Evolutionary conservation across 2,888 invertebrate species (phyloP).

Genomic region (Rhingia campestris): DNA sequence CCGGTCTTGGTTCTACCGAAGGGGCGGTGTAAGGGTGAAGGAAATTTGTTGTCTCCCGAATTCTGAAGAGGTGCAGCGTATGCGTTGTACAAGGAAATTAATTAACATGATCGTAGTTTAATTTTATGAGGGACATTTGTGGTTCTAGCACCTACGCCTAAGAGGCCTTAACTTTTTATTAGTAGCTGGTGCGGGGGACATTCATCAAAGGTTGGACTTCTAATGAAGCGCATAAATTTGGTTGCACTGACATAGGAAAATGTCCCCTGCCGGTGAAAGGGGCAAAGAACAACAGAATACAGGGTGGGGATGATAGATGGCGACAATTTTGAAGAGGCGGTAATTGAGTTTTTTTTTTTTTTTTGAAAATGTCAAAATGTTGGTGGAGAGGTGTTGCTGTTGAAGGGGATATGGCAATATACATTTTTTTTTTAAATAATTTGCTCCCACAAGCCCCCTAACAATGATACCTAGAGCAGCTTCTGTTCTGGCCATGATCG

Average conservation of each 20-base stretch:
- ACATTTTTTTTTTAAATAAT: too few relatives aligned
- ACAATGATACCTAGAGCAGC: too few relatives aligned
- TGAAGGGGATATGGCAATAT: too few relatives aligned
- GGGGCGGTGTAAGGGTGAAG: neutral
- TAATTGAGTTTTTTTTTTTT: neutral
- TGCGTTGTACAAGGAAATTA: conserved; percentile 66
- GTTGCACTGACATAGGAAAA: conserved; percentile 26
- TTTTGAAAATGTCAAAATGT: too few relatives aligned
- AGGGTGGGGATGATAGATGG: conserved; percentile 2
- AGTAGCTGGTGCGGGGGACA: conserved; percentile 24
- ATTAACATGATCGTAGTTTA: conserved; percentile 53
- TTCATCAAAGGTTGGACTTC: conserved; percentile 41
- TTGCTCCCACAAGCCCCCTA: too few relatives aligned
- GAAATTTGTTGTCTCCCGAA: conserved; percentile 51
- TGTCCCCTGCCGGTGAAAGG: conserved; percentile 1
- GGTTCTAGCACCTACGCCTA: conserved; percentile 58
- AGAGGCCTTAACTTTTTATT: conserved; percentile 21
- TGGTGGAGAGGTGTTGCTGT: too few relatives aligned
- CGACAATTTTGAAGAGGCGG: neutral
- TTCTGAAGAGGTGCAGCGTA: conserved; percentile 61
- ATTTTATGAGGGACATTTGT: conserved; percentile 63
- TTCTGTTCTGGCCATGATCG: too few relatives aligned
- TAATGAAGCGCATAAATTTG: conserved; percentile 49
- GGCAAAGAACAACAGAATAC: neutral
- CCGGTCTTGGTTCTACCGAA: conserved; percentile 5